Conservation (phyloP, 2,113 vertebrate genomes). For the Verasper variegatus region DNA sequence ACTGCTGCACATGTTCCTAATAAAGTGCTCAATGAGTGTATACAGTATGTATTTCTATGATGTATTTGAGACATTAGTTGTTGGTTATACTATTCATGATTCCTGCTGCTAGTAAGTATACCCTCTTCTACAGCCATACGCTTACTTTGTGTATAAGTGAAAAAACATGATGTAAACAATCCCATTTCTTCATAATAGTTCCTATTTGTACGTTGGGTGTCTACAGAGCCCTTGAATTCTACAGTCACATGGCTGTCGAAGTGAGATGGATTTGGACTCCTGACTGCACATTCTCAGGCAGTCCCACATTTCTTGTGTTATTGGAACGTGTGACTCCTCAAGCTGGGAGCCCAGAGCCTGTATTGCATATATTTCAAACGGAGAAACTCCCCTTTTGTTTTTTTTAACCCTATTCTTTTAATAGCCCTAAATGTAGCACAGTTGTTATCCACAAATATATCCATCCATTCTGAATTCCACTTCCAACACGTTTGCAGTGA, state of each 20-base stretch:
- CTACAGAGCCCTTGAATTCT: conserved; percentile 11
- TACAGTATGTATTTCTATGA: neutral
- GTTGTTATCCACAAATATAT: no score
- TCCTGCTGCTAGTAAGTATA: conserved; percentile 35
- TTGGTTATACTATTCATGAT: neutral
- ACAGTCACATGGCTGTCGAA: conserved; percentile 50
- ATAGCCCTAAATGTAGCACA: no score
- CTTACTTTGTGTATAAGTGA: neutral
- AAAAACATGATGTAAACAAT: neutral
- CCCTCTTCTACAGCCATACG: neutral
- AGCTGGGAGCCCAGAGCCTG: neutral
- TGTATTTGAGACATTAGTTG: neutral
- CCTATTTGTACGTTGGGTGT: conserved; percentile 7
- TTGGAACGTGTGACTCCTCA: conserved; percentile 45
- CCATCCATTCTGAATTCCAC: neutral
- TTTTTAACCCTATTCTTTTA: neutral
- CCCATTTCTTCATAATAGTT: conserved; percentile 4
- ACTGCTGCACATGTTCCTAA: neutral
- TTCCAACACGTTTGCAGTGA: neutral
- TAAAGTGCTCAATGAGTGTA: neutral
- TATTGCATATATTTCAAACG: neutral
- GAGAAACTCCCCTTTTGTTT: neutral
- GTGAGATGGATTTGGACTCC: conserved; percentile 38
- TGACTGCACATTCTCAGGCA: conserved; percentile 52
- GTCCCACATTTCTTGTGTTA: conserved; percentile 31